These are phyloP conservation scores for Uropsilus gracilis DNA, from an alignment of 2,113 vertebrate genomes.

Conservation along the genomic window DNA sequence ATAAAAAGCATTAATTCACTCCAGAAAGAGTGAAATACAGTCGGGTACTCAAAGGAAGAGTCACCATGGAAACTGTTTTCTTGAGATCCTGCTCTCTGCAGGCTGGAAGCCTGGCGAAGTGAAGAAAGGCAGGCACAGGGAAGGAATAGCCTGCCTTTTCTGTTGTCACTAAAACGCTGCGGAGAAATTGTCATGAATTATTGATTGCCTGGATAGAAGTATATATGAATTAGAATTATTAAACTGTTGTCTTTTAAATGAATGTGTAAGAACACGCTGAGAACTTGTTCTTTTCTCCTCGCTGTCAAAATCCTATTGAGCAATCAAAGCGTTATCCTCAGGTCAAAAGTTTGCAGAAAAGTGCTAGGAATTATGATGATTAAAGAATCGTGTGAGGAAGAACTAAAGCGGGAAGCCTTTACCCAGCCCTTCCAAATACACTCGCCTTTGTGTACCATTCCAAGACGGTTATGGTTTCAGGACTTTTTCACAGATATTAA, in stretches of 20 bases:
- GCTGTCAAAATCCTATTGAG: constrained; percentile 68
- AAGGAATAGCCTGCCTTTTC: constrained; percentile 69
- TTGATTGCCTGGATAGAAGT: constrained; percentile 63
- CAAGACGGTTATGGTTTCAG: constrained; percentile 31
- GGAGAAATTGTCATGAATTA: constrained; percentile 79
- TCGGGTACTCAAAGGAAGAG: constrained; percentile 84
- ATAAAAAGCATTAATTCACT: constrained; percentile 84
- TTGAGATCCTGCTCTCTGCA: constrained; percentile 86
- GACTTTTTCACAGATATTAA: constrained; percentile 67
- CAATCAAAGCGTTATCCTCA: constrained; percentile 69
- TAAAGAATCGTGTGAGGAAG: constrained; percentile 45
- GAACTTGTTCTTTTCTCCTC: constrained; percentile 42
- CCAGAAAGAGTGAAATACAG: constrained; percentile 83
- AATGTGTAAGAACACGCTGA: constrained; percentile 18
- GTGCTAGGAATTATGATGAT: constrained; percentile 55
- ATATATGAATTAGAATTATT: constrained; percentile 75
- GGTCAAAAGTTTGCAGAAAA: constrained; percentile 75
- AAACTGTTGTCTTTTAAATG: constrained; percentile 66
- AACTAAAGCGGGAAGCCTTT: background rate
- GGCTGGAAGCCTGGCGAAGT: constrained; percentile 85
- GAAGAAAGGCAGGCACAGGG: constrained; percentile 77
- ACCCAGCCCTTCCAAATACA: background rate
- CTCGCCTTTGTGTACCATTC: constrained; percentile 50
- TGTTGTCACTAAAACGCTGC: constrained; percentile 81
- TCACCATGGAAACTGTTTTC: constrained; percentile 95